Evolutionary conservation across 2,888 invertebrate genomes (phyloP), one percentile per base, ranked within the genome.

Genomic region (Dyspetes luteomarginatus): DNA sequence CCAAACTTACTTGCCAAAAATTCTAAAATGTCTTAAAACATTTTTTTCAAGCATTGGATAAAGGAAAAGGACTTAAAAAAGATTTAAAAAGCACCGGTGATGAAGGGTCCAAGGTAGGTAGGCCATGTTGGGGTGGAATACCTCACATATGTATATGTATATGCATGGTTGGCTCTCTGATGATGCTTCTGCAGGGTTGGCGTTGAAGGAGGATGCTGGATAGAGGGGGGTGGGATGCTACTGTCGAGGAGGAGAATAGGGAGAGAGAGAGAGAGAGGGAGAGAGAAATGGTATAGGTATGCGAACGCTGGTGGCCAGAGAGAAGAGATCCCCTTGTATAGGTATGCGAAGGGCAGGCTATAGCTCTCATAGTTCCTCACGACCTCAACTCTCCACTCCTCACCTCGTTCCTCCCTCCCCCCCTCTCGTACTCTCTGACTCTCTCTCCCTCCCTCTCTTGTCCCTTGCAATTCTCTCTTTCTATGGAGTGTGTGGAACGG

Each of bases 241-340:
- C 56, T 56, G 17, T 4, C 7, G n/a, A 56, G 43, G 68, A 69
- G 68, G 28, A 69, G 43, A 56, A 26, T 26, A 69, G 56, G 52
- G 68, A 50, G 62, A 43, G 62, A 68, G 62, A 62, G 52, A 26
- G 62, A 24, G 28, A 24, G 26, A 26, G 62, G 17, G 28, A 24
- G 26, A 22, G 56, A 30, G 76, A 76, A 82, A 79, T 78, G 84
- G 83, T 86, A 85, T 86, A 86, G 87, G 85, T 85, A 86, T 85
- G 86, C 82, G 67, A 78, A 74, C 22, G 17, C 30, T 17, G 56
- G 45, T 71, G 75, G 64, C 43, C 67, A 64, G 28, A 43, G 41
- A 43, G 24, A 56, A 43, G 56, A 22, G 60, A 24, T 41, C 48
- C 69, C 82, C 85, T 79, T 82, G 60, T 83, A 83, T 80, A 85